A percentile compares a stretch with the other conserved stretches of the same genome.
Evolutionary conservation across 2,113 vertebrate genomes (phyloP).

Genomic region (Corydoras sp.): DNA sequence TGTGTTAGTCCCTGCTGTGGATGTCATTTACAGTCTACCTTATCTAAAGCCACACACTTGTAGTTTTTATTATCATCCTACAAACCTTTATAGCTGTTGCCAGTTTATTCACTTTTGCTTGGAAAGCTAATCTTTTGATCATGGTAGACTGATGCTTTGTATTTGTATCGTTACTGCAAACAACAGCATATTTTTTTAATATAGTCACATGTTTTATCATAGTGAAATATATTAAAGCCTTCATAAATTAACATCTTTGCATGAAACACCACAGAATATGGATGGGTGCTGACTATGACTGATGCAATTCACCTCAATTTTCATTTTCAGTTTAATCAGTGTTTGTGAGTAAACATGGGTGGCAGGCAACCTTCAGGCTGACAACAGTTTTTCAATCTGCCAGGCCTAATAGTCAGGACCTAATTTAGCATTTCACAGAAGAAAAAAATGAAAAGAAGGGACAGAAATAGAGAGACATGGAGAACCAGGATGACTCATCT

Average conservation of each 20-base stretch:
- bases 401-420: constrained; percentile 60
- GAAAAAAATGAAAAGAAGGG: constrained; percentile 44
- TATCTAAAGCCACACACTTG: not conserved
- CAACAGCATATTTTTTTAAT: constrained; percentile 12
- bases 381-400: constrained; percentile 60
- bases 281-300: constrained; percentile 10
- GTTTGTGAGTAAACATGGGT: not conserved
- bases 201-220: constrained; percentile 18
- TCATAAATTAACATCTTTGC: constrained; percentile 9
- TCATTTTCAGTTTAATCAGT: not conserved
- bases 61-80: not conserved
- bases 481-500: constrained; percentile 55
- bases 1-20: constrained; percentile 1
- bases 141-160: too few relatives aligned
- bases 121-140: constrained; percentile 5
- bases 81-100: constrained; percentile 3
- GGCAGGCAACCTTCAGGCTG: constrained; percentile 37
- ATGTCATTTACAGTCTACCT: not conserved
- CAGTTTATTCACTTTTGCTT: constrained; percentile 10
- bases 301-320: constrained; percentile 10
- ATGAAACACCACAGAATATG: not conserved
- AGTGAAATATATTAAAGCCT: too few relatives aligned
- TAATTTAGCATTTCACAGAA: constrained; percentile 62
- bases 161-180: too few relatives aligned
- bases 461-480: constrained; percentile 12